Percentiles rank a stretch among this genome's conserved stretches.
Conservation (phyloP, 1,140 invertebrate species). For the Ostrea denselamellosa region DNA sequence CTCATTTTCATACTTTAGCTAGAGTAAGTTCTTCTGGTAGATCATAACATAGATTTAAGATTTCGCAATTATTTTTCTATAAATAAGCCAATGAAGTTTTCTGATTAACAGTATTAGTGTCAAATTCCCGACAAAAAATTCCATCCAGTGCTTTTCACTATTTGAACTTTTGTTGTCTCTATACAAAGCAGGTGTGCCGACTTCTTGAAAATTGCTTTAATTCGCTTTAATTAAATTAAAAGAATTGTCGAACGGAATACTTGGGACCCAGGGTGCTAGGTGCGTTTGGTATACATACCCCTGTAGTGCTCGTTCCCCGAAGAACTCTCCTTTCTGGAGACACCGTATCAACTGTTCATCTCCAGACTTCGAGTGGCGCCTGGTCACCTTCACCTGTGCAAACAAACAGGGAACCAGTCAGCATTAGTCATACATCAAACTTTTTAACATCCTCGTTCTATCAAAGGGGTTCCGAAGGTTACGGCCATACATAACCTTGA, state of each 20-base stretch:
- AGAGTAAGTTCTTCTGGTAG: too few relatives aligned
- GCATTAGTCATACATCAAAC: constrained; percentile 17
- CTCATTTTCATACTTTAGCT: too few relatives aligned
- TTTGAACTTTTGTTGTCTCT: too few relatives aligned
- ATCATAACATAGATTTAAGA: background rate
- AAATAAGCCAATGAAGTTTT: background rate
- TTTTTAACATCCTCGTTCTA: background rate
- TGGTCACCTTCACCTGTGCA: constrained; percentile 90
- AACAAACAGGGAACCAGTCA: constrained; percentile 31
- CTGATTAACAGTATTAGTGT: background rate
- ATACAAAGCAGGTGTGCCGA: too few relatives aligned
- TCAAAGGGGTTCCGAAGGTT: background rate
- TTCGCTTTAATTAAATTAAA: too few relatives aligned
- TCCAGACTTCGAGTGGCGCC: constrained; percentile 83
- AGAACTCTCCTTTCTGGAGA: constrained; percentile 95
- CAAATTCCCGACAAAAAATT: too few relatives aligned
- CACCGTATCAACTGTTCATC: constrained; percentile 95
- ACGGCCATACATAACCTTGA: background rate
- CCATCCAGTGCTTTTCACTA: too few relatives aligned
- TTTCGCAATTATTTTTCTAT: background rate
- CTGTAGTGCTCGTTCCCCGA: constrained; percentile 97
- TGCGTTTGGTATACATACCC: constrained; percentile 84
- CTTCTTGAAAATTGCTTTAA: too few relatives aligned
- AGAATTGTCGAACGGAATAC: too few relatives aligned
- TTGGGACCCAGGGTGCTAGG: background rate